Evolutionary conservation across 1,140 invertebrate genomes (phyloP).

Genomic region (Bombus superbus): DNA sequence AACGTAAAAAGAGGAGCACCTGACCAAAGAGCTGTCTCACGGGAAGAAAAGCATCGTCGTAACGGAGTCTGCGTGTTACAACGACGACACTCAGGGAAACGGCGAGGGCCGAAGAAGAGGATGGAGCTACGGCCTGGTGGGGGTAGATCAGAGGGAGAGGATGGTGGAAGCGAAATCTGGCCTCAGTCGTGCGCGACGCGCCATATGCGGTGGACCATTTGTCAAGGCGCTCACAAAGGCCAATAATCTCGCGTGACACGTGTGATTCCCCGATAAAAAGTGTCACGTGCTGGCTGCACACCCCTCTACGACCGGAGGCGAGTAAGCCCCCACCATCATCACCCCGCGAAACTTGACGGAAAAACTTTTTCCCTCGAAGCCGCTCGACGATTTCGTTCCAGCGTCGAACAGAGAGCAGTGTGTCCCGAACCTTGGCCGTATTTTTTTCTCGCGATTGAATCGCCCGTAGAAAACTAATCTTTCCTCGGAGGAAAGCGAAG

Average conservation of each 20-base stretch:
- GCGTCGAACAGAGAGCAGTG: slow-evolving; percentile 1
- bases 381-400: neutral
- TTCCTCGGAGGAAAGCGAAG: neutral
- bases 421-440: neutral
- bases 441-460: neutral
- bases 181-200: slow-evolving; percentile 79
- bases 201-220: slow-evolving; percentile 78
- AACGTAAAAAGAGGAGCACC: slow-evolving; percentile 34
- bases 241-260: slow-evolving; percentile 76
- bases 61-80: slow-evolving; percentile 62
- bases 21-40: slow-evolving; percentile 12
- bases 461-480: slow-evolving; percentile 10
- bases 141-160: slow-evolving; percentile 54
- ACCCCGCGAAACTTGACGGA: slow-evolving; percentile 23
- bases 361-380: slow-evolving; percentile 27
- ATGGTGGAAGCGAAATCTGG: slow-evolving; percentile 73
- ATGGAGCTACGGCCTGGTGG: slow-evolving; percentile 21
- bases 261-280: slow-evolving; percentile 73
- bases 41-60: slow-evolving; percentile 8
- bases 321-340: neutral
- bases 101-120: slow-evolving; percentile 12
- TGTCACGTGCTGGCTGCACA: slow-evolving; percentile 64
- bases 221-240: slow-evolving; percentile 69
- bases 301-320: neutral
- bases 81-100: slow-evolving; percentile 21